Percentiles rank a stretch among this genome's conserved stretches.
Conservation (phyloP, 2,888 invertebrate species). For the Eupithecia tripunctaria region DNA sequence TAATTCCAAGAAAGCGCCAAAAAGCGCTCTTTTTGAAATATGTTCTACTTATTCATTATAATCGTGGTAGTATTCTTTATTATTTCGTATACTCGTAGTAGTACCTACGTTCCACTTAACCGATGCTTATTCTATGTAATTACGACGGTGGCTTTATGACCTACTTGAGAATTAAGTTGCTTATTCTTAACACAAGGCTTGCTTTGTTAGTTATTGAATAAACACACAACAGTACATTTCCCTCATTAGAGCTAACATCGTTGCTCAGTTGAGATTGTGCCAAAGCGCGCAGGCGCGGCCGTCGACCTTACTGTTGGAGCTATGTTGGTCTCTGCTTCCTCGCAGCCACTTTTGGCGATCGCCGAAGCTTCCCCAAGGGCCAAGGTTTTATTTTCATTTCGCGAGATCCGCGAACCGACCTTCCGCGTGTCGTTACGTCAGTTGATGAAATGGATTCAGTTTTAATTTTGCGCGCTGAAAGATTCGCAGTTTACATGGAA, state of each 20-base stretch:
- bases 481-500: conserved; percentile 8
- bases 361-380: conserved; percentile 44
- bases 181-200: neutral
- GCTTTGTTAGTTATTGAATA: neutral
- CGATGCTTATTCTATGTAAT: too few relatives aligned
- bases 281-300: conserved; percentile 44
- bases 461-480: conserved; percentile 23
- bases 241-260: conserved; percentile 12
- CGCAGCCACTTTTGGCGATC: conserved; percentile 50
- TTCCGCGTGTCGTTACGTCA: conserved; percentile 39
- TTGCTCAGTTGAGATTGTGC: conserved; percentile 38
- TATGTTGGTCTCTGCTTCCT: conserved; percentile 41
- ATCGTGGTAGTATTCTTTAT: neutral
- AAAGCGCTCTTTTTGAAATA: neutral
- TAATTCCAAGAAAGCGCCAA: neutral
- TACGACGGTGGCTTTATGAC: neutral
- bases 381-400: conserved; percentile 41
- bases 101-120: too few relatives aligned
- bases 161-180: neutral
- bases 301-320: conserved; percentile 45
- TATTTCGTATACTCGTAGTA: too few relatives aligned
- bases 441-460: conserved; percentile 20
- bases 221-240: neutral
- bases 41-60: neutral
- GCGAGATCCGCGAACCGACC: conserved; percentile 26